A percentile compares a stretch with the other conserved stretches of the same genome.
Conservation (phyloP, 1,140 invertebrate genomes). For the Chrysoperla carnea region DNA sequence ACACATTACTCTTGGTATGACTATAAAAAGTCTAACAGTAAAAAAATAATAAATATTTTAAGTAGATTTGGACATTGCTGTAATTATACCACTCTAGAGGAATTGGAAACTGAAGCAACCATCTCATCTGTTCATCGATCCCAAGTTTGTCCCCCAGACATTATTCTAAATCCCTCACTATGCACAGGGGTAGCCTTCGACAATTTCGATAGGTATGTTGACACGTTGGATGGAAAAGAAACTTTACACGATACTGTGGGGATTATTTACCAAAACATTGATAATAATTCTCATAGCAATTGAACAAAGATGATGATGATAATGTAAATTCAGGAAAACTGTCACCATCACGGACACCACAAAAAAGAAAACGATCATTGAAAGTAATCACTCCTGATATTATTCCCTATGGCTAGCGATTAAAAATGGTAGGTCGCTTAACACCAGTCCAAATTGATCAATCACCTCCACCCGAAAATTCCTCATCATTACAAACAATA, state of each 20-base stretch:
- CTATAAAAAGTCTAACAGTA: slow-evolving; percentile 4
- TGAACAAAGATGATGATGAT: no score
- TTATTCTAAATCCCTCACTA: neutral
- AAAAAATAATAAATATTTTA: slow-evolving; percentile 4
- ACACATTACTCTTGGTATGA: no score
- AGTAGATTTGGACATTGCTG: slow-evolving; percentile 4
- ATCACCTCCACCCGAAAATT: no score
- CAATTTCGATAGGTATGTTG: neutral
- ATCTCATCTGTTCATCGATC: neutral
- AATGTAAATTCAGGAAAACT: no score
- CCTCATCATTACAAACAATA: no score
- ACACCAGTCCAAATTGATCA: no score
- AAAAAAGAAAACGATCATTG: no score
- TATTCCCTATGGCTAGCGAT: no score
- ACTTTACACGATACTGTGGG: neutral
- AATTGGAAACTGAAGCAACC: slow-evolving; percentile 4
- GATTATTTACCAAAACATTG: neutral
- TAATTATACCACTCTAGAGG: slow-evolving; percentile 1
- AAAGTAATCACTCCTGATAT: no score
- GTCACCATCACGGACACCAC: no score
- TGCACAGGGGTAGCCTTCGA: neutral
- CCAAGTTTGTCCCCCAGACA: slow-evolving; percentile 2
- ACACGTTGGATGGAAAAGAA: neutral
- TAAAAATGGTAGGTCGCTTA: no score
- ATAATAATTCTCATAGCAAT: no score